Evolutionary conservation across 1,140 invertebrate genomes (phyloP), one percentile per base, ranked within the genome.

Genomic region (Teleogryllus occipitalis): DNA sequence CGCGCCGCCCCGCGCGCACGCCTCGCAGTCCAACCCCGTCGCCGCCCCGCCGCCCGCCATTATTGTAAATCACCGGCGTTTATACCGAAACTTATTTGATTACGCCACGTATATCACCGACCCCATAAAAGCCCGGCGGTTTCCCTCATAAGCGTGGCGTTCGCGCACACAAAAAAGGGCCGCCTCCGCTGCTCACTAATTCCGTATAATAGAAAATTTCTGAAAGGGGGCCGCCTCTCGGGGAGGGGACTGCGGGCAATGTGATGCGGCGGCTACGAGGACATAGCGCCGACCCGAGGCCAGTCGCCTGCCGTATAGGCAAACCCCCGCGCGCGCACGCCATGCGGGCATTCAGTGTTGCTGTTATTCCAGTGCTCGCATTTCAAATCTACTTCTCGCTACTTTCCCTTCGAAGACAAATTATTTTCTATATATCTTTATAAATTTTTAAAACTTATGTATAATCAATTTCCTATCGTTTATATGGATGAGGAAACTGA

Each of bases 61-160:
- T 65, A 65, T 65, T 14, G 54, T 65, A 65, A 65, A 65, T 65
- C 54, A 65, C 54, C 54, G 54, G 18, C 54, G 54, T 65, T 65
- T 65, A 65, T 65, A 65, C 54, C 54, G 54, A 65, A 65, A 65
- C 54, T 65, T 65, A 65, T 65, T 65, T 65, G 54, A 65, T 65
- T 65, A 65, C 54, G 54, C 10, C 10, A 65, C 54, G 54, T 65
- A 65, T 65, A 65, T 65, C 54, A 65, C 54, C 10, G 54, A 18
- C 18, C 18, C 54, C 18, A 65, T 65, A 65, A 65, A 65, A 65
- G 10, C 54, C 10, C 10, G 18, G 54, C 10, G 18, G 10, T 65
- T 65, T 65, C 18, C 54, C 54, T 65, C 54, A 65, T 65, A 65
- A 65, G 18, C 54, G 54, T 14, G 54, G 18, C 18, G 54, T 65